Base-by-base conservation (phyloP, 1,140 invertebrate species). In the Sinella curviseta region DNA sequence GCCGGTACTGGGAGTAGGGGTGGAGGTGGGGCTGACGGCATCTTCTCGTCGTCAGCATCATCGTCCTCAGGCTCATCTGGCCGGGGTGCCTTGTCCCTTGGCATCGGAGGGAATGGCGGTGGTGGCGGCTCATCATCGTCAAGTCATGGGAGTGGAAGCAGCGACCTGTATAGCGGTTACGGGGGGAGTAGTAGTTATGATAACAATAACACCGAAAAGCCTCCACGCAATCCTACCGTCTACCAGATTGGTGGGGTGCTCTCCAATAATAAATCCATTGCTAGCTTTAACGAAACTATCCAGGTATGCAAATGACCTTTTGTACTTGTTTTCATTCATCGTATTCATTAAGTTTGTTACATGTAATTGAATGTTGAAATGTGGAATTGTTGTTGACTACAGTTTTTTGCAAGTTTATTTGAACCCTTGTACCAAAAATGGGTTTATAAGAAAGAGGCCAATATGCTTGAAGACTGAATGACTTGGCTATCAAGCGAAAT, bases 181-280 rank as follows among this genome's bases (percentile, higher is more conserved):
- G 24, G 24, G 3, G 57, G 57, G 57, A 26, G 39, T 8, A 48
- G 39, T 48, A 20, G 39, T 48, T 8, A 20, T 8, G 39, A 48
- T 48, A n/a, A 70, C 24, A 70, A 70, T 70, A 14, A 75, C 74
- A 75, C 34, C 24, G 39, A 75, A 31, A 75, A 54, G 34, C 17
- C 24, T 26, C 20, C 31, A 4, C 39, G 14, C 28, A 94, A 94
- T 87, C 93, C 93, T 26, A 91, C 89, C 0, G 91, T 90, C 82
- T 95, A 93, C 86, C 94, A 94, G 85, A 95, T 96, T 77, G 95
- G 95, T n/a, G 95, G 94, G 30, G 94, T 97, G 16, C 89, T 96
- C n/a, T 94, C 93, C 74, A 93, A 92, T 86, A 91, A 92, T 80
- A 90, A 92, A 28, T 94, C 93, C 79, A 91, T 93, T 85, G 87